phyloP scores from a whole-genome alignment of 2,888 invertebrate species.

The Halictus ligatus region DNA sequence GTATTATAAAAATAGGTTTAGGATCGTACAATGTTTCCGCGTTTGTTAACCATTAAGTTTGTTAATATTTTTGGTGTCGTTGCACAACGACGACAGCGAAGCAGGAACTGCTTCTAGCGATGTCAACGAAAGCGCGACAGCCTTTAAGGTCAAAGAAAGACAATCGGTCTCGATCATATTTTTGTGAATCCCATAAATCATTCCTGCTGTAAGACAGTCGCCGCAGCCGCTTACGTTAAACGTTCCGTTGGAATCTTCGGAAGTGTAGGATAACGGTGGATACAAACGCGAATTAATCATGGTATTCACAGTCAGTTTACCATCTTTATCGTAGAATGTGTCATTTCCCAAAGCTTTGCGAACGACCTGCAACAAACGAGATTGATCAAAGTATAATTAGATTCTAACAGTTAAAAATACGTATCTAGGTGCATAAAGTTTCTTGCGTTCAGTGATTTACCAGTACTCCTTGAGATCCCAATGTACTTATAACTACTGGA shows the following conservation, averaged over 20 bases:
- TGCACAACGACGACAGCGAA: slow-evolving; percentile 47
- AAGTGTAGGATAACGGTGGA: slow-evolving; percentile 40
- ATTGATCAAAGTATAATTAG: not conserved
- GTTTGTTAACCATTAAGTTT: not conserved
- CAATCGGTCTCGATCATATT: slow-evolving; percentile 76
- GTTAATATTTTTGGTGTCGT: slow-evolving; percentile 19
- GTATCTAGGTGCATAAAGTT: not conserved
- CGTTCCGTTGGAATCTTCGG: slow-evolving; percentile 52
- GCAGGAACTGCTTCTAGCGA: slow-evolving; percentile 78
- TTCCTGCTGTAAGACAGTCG: slow-evolving; percentile 81
- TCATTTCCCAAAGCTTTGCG: slow-evolving; percentile 66
- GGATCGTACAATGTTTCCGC: not conserved
- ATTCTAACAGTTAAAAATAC: not conserved
- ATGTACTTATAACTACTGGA: slow-evolving; percentile 79
- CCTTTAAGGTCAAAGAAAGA: slow-evolving; percentile 76
- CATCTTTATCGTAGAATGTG: slow-evolving; percentile 70
- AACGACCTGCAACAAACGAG: slow-evolving; percentile 66
- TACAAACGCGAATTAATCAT: slow-evolving; percentile 76
- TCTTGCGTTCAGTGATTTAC: slow-evolving; percentile 60
- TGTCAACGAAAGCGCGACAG: slow-evolving; percentile 77
- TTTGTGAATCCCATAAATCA: slow-evolving; percentile 78
- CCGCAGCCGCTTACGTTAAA: slow-evolving; percentile 81
- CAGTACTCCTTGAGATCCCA: slow-evolving; percentile 79
- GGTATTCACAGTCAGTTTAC: slow-evolving; percentile 63
- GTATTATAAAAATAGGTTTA: not conserved